Base-by-base conservation (phyloP, 2,888 invertebrate species). In the Pocota personata region DNA sequence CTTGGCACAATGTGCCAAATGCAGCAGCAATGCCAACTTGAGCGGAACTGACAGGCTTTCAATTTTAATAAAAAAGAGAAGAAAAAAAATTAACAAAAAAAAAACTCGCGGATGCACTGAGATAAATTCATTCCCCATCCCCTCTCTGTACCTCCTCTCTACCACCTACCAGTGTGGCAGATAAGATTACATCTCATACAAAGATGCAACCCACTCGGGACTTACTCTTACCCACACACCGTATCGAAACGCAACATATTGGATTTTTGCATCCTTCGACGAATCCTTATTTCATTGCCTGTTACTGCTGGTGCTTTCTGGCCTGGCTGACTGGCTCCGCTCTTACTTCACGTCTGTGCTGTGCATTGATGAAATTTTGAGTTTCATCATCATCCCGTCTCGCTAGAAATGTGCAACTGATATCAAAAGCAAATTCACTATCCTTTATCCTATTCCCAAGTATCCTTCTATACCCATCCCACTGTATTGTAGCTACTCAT, bases 351-450 rank as follows among this genome's bases (percentile, higher is more conserved):
- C 32, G 30, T 55, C 37, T 19, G 43, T 40, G 43, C 8, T 35
- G 55, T 60, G 50, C 30, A 72, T 83, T 72, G 77, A 77, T 79
- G 75, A 75, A 79, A 73, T 84, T 84, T 84, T 79, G 32, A 73
- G 58, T 78, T 84, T 75, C 69, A 79, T 71, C 55, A 62, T 62
- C 48, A 69, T 64, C 48, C 14, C 27, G 48, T 37, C 35, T 55
- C 83, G 79, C 79, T 69, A 84, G 67, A 84, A 79, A 79, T 77
- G 57, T 84, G 83, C 79, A 84, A 84, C 83, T 84, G 83, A 84
- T 84, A 75, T 84, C 83, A 84, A 84, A 84, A 75, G 64, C 32
- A 64, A 69, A 55, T 40, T 82, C 62, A 37, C n/a, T 52, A 75
- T 71, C 12, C 71, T 24, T 21, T 73, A 48, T 71, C 52, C 64